Evolutionary conservation across 2,888 invertebrate genomes (phyloP), one percentile per base, ranked within the genome.

Genomic region (Agrochola lychnidis): DNA sequence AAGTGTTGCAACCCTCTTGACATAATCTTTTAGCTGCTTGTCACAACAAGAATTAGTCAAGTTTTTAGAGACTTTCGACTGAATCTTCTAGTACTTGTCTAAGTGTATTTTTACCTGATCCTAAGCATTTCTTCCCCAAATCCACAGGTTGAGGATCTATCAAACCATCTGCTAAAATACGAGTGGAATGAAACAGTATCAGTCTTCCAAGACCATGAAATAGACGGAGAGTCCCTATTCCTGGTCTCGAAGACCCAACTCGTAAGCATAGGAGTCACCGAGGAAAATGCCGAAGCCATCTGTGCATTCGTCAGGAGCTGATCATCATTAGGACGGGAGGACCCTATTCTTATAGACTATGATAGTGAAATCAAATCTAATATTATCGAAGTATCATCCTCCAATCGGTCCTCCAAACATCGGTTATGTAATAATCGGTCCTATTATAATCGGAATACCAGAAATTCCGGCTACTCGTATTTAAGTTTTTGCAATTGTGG

Each of bases 171-270:
- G 1, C 79, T 90, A 0, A 92, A 93, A 78, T 90, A 87, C 84
- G 88, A 91, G 4, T 96, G 96, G 96, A 87, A 85, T 0, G 94
- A 95, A 45, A 94, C 96, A 0, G 93, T 94, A 1, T 86, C 93
- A 2, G 89, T 93, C 0, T 88, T 96, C 16, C 90, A 90, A 73
- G 96, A 96, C n/a, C 95, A 96, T 73, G 96, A 96, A 81, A 94
- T 96, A 0, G 96, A 96, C 14, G 96, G 96, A 0, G 96, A 96
- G 70, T 95, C 96, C 0, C 73, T 96, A 2, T 93, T 94, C 53
- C 86, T 96, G 0, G 96, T 95, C 0, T 93, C 95, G 0, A 95
- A 93, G 67, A 88, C 90, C 0, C 96, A 96, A 81, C 89, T 96
- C 0, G 75, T 94, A 0, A 91, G 88, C 0, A 95, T 96, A 9